phyloP scores from a whole-genome alignment of 2,888 invertebrate species.

The Megalurothrips usitatus region DNA sequence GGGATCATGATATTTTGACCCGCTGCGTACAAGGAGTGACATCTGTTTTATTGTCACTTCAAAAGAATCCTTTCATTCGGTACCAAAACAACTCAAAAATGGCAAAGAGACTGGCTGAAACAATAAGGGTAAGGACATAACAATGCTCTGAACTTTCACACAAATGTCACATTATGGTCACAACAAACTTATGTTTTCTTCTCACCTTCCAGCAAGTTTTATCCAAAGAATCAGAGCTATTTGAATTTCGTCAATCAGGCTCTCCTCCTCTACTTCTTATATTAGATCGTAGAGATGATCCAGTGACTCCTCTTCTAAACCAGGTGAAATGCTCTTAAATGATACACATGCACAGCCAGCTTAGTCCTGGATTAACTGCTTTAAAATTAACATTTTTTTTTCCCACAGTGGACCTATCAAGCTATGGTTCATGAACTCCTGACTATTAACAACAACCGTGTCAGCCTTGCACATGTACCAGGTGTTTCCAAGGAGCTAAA shows the following conservation, averaged over 20 bases:
- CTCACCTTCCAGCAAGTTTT: conserved; percentile 61
- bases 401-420: conserved; percentile 93
- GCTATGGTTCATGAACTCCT: conserved; percentile 99
- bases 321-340: conserved; percentile 50
- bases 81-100: conserved; percentile 83
- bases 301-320: conserved; percentile 90
- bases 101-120: conserved; percentile 78
- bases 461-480: conserved; percentile 78
- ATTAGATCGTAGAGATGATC: conserved; percentile 89
- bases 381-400: conserved; percentile 32
- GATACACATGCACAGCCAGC: neutral
- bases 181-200: neutral
- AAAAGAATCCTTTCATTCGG: conserved; percentile 82
- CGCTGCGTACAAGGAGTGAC: conserved; percentile 81
- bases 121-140: conserved; percentile 55
- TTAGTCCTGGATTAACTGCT: conserved; percentile 5
- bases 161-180: neutral
- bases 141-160: neutral
- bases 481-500: conserved; percentile 82
- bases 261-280: conserved; percentile 76
- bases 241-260: conserved; percentile 73
- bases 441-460: conserved; percentile 88
- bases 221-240: conserved; percentile 79
- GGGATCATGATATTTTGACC: conserved; percentile 73
- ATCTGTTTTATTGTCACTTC: conserved; percentile 81